These are phyloP conservation scores for Pseudotriccus pelzelni DNA, from an alignment of 2,797 vertebrate species.

Conservation along the genomic window DNA sequence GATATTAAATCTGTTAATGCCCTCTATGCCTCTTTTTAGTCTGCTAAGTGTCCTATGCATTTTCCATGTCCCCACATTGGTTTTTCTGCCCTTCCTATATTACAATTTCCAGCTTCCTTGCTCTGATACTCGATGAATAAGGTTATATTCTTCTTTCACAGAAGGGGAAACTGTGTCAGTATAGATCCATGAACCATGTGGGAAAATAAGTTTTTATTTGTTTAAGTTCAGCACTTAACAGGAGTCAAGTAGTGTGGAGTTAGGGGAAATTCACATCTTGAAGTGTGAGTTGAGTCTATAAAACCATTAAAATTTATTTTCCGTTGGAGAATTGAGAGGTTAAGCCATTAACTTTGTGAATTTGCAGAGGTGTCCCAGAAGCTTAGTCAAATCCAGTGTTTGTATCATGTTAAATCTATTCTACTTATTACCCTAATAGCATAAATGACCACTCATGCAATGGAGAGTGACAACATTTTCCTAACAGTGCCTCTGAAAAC, in stretches of 20 bases:
- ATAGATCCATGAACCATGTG: background rate
- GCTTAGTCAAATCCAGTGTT: constrained; percentile 66
- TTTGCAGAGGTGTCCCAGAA: constrained; percentile 74
- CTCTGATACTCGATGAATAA: background rate
- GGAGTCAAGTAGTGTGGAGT: constrained; percentile 46
- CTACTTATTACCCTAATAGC: constrained; percentile 65
- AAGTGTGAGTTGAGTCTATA: constrained; percentile 50
- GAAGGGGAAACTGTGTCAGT: background rate
- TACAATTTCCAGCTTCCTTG: constrained; percentile 31
- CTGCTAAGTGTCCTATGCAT: background rate
- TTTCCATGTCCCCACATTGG: background rate
- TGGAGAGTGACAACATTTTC: constrained; percentile 53
- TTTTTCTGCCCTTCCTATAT: background rate
- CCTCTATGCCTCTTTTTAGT: background rate
- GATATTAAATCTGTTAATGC: background rate
- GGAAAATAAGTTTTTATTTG: constrained; percentile 59
- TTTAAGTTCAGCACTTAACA: constrained; percentile 61
- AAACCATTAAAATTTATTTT: constrained; percentile 72
- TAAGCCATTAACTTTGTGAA: constrained; percentile 74
- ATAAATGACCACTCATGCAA: constrained; percentile 68
- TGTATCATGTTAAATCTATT: constrained; percentile 61
- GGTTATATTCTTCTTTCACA: background rate
- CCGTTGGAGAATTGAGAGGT: constrained; percentile 66
- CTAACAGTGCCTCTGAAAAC: constrained; percentile 29
- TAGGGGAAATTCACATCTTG: constrained; percentile 26